Evolutionary conservation across 2,888 invertebrate species (phyloP), one percentile per base, ranked within the genome.

Genomic region (Lymantria dispar): DNA sequence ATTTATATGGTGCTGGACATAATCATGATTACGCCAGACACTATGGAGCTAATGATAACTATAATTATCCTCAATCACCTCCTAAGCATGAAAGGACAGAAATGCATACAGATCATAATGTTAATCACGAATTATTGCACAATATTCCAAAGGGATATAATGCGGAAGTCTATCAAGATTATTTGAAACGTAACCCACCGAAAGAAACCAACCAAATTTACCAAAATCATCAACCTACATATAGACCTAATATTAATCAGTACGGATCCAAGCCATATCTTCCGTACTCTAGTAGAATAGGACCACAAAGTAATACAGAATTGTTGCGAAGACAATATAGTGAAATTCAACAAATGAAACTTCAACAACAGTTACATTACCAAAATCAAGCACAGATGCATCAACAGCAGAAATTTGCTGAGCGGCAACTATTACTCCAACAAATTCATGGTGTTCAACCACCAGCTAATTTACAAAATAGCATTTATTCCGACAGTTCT

Each of bases 381-480:
- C 94, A 94, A 61, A 94, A 92, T 63, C 94, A 94, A 69, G 94
- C 94, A 22, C 89, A 92, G 63, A 92, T 93, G 82, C 92, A 93
- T 60, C 94, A 94, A 70, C 94, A 94, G 62, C 92, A 94, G 54
- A 94, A 93, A 46, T 94, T 94, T 74, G 94, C 94, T 42, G 89
- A 94, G 72, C 80, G 94, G 0, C 94, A 94, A 77, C 80, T 93
- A 12, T 73, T 94, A 51, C 91, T 94, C 58, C 94, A 94, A 58
- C 94, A 94, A 58, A 91, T 93, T 39, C 93, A 92, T 45, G 92
- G 92, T n/a, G 85, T 91, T 9, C 91, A 91, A 67, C 91, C 91
- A 10, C 88, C 91, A 8, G 86, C 91, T 0, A 91, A 91, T 64
- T 74, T 91, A 64, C 90, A 91, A 69, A 91, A 90, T 56, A 91